Conservation (phyloP, 2,797 vertebrate genomes). For the Poecilia gillii region DNA sequence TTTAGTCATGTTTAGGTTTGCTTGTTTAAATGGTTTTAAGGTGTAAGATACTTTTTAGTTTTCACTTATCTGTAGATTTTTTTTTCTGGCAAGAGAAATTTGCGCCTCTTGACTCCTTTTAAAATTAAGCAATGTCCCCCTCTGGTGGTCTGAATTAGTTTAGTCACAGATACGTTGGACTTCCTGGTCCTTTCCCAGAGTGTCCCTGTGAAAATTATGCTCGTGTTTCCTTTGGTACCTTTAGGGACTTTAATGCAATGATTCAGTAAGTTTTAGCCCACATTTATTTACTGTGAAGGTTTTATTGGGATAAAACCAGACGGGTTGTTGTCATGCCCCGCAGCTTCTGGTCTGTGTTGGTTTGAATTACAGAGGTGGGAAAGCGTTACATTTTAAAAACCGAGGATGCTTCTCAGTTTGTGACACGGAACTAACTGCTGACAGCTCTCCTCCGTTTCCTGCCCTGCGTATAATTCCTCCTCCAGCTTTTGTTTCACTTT, state of each 20-base stretch:
- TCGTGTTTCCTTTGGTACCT: not conserved
- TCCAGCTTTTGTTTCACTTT: constrained; percentile 69
- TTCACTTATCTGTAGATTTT: no score
- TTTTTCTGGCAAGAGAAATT: no score
- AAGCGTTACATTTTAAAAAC: not conserved
- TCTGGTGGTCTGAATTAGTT: not conserved
- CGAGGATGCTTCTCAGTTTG: not conserved
- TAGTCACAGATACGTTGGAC: not conserved
- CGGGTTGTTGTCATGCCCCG: no score
- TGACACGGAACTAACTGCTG: not conserved
- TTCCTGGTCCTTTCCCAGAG: constrained; percentile 2
- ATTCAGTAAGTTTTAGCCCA: not conserved
- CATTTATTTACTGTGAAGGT: not conserved
- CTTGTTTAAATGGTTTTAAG: no score
- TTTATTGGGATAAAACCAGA: not conserved
- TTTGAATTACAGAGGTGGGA: not conserved
- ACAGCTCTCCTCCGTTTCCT: constrained; percentile 8
- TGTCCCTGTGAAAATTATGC: not conserved
- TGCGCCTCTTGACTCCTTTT: not conserved
- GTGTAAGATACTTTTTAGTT: no score
- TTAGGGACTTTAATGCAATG: not conserved
- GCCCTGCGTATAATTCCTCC: constrained; percentile 59
- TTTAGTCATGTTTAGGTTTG: no score
- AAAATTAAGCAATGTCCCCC: not conserved
- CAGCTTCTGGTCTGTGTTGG: not conserved